A percentile compares a stretch with the other conserved stretches of the same genome.
phyloP scores from a whole-genome alignment of 2,113 vertebrate species.

The Sturnus vulgaris region DNA sequence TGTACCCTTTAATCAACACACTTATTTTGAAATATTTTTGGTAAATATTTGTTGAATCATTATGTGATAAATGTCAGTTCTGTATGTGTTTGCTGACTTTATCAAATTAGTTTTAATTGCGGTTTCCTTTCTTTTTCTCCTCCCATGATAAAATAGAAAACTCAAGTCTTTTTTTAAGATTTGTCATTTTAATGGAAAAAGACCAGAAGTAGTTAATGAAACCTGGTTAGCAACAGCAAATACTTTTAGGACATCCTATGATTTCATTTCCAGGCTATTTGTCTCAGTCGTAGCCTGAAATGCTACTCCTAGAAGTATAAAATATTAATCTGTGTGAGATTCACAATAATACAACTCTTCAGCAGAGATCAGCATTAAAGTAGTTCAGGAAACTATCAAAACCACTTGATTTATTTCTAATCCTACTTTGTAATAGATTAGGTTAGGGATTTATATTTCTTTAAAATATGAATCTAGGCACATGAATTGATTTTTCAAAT shows the following conservation, averaged over 20 bases:
- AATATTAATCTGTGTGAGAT: not conserved
- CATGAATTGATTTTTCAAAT: slow-evolving; percentile 23
- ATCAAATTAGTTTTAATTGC: not conserved
- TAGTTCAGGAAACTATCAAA: slow-evolving; percentile 3
- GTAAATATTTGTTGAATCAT: not conserved
- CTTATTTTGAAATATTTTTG: not conserved
- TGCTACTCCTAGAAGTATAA: not conserved
- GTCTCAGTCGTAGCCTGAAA: not conserved
- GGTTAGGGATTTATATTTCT: slow-evolving; percentile 15
- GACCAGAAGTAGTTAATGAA: not conserved
- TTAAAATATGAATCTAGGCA: not conserved
- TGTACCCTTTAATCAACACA: not conserved
- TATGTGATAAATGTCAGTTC: not conserved
- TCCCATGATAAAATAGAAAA: not conserved
- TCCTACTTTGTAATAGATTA: not conserved
- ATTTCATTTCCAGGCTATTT: slow-evolving; percentile 6
- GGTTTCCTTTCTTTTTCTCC: not conserved
- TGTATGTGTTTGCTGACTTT: not conserved
- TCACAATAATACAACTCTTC: not conserved
- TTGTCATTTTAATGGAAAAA: not conserved
- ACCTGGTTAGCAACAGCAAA: not conserved
- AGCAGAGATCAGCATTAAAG: not conserved
- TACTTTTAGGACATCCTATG: not conserved
- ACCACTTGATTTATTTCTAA: slow-evolving; percentile 10
- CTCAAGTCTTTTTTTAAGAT: not conserved